Conservation (phyloP, 1,140 invertebrate species). For the Zeugodacus cucurbitae region DNA sequence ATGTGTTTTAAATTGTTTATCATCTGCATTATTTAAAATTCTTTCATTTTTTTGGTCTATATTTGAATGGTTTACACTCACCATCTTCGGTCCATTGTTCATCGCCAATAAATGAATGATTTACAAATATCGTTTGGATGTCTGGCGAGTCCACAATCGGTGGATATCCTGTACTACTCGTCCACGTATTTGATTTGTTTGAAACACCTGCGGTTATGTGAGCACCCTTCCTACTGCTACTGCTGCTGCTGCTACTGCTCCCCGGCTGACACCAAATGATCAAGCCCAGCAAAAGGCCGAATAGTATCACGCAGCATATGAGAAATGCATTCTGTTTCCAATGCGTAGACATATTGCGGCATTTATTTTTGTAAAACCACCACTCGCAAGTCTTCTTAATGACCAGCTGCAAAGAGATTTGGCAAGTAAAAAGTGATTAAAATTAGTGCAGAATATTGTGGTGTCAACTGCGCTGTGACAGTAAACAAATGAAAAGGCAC, state of each 20-base stretch:
- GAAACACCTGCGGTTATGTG: not conserved
- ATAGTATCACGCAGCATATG: conserved; percentile 23
- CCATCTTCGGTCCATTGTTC: conserved; percentile 45
- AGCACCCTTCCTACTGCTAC: not conserved
- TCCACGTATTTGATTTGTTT: not conserved
- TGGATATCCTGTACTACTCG: conserved; percentile 1
- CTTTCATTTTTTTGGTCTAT: not conserved
- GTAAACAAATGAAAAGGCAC: too few species aligned
- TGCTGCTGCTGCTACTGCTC: not conserved
- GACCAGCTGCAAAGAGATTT: conserved; percentile 53
- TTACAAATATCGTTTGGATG: conserved; percentile 30
- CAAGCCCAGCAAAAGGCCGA: conserved; percentile 46
- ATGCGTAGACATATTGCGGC: conserved; percentile 60
- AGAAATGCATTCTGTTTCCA: conserved; percentile 52
- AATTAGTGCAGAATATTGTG: not conserved
- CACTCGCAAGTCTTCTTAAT: conserved; percentile 60
- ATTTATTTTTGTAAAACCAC: conserved; percentile 56
- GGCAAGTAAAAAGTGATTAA: not conserved
- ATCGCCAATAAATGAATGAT: conserved; percentile 45
- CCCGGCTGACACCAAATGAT: conserved; percentile 35
- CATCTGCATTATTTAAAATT: too few species aligned
- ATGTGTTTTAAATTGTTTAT: too few species aligned
- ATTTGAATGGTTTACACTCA: not conserved
- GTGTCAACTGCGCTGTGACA: too few species aligned
- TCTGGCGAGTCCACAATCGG: not conserved